phyloP scores from a whole-genome alignment of 2,888 invertebrate species.

The Pammene fasciana region DNA sequence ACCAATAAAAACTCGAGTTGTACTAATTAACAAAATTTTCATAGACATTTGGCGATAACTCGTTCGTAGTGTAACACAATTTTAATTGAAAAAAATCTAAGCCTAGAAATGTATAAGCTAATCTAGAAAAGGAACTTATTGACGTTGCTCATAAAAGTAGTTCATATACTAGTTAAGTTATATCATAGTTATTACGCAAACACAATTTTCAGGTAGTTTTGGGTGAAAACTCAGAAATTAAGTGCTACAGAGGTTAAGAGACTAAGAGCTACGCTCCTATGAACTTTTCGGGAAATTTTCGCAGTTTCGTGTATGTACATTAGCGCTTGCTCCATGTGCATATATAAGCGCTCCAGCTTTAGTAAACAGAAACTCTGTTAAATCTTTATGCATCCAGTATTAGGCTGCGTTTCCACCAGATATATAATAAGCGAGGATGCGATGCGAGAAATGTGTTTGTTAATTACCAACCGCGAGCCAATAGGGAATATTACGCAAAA shows the following conservation, averaged over 20 bases:
- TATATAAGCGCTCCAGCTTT: constrained; percentile 3
- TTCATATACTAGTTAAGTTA: background rate
- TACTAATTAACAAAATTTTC: too few species aligned
- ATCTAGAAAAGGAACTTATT: background rate
- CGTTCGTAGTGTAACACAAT: too few species aligned
- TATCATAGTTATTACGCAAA: background rate
- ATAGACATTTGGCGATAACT: too few species aligned
- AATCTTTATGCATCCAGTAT: background rate
- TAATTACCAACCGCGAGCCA: too few species aligned
- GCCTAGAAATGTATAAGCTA: too few species aligned
- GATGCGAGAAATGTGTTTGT: too few species aligned
- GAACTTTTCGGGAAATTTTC: background rate
- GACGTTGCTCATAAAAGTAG: background rate
- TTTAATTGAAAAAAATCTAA: too few species aligned
- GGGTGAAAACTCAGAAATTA: constrained; percentile 16
- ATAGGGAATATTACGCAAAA: too few species aligned
- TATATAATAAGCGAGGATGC: too few species aligned
- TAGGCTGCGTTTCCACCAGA: too few species aligned
- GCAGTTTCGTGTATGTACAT: constrained; percentile 14
- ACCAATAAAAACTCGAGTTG: too few species aligned
- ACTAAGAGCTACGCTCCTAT: constrained; percentile 14
- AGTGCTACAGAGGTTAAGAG: constrained; percentile 21
- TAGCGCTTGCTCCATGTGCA: constrained; percentile 1
- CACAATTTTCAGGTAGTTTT: background rate
- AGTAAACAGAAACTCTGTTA: background rate